phyloP scores from a whole-genome alignment of 2,797 vertebrate species.

The Platyrinchus mystaceus region DNA sequence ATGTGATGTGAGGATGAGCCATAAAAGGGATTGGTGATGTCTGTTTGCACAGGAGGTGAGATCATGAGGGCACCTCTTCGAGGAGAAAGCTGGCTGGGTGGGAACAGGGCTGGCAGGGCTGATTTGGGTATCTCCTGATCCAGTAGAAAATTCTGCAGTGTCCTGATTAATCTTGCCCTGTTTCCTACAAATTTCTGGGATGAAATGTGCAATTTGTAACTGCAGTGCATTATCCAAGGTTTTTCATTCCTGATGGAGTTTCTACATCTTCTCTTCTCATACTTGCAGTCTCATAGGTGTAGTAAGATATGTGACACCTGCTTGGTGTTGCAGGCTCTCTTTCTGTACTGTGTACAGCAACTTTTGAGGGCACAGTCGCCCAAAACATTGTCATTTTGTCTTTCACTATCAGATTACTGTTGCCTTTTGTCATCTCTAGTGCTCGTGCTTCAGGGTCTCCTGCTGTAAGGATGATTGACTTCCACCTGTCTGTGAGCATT shows the following conservation, averaged over 20 bases:
- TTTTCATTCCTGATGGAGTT: neutral
- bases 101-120: neutral
- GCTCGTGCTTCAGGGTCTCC: neutral
- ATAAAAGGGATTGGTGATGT: neutral
- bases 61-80: accelerated
- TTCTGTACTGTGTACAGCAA: neutral
- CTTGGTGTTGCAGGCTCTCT: neutral
- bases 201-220: neutral
- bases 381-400: neutral
- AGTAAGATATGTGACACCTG: neutral
- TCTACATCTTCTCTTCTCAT: neutral
- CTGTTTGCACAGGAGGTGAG: neutral
- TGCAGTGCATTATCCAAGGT: neutral
- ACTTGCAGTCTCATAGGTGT: accelerated
- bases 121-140: neutral
- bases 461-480: neutral
- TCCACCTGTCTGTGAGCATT: neutral
- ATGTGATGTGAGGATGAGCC: neutral
- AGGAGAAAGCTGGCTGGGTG: neutral
- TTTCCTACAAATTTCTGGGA: neutral
- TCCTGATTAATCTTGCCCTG: neutral
- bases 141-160: neutral
- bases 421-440: neutral
- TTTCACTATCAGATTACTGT: neutral
- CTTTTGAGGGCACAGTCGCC: neutral